Evolutionary conservation across 2,888 invertebrate genomes (phyloP).

Genomic region (Dichetophora obliterata): DNA sequence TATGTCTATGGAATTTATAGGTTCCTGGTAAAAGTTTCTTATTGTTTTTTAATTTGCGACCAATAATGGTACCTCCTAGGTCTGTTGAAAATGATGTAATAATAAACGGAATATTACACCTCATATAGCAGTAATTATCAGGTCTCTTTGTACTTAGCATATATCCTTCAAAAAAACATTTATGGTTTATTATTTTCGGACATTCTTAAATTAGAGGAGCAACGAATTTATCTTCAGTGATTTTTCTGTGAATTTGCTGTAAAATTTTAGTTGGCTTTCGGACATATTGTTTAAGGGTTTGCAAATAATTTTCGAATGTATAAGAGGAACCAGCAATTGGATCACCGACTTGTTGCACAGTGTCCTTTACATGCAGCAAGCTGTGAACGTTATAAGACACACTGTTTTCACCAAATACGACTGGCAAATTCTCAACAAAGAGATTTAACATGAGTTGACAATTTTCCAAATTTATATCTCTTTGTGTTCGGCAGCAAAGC

Average conservation of each 20-base stretch:
- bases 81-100: background rate
- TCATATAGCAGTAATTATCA: background rate
- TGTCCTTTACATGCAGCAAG: constrained; percentile 9
- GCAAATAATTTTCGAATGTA: constrained; percentile 1
- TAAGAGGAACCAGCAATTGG: background rate
- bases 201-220: background rate
- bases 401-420: constrained; percentile 7
- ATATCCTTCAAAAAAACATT: background rate
- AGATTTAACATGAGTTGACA: background rate
- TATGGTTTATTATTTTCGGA: background rate
- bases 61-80: too few species aligned
- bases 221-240: background rate
- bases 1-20: constrained; percentile 18
- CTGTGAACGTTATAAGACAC: constrained; percentile 3
- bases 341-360: background rate
- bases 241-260: background rate
- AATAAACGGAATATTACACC: background rate
- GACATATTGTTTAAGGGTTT: background rate
- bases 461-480: background rate
- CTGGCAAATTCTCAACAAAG: constrained; percentile 19
- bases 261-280: background rate
- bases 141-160: background rate
- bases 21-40: constrained; percentile 22
- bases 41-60: background rate
- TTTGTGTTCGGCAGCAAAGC: background rate